Evolutionary conservation across 1,140 invertebrate species (phyloP), one percentile per base, ranked within the genome.

Genomic region (Condylostylus longicornis): DNA sequence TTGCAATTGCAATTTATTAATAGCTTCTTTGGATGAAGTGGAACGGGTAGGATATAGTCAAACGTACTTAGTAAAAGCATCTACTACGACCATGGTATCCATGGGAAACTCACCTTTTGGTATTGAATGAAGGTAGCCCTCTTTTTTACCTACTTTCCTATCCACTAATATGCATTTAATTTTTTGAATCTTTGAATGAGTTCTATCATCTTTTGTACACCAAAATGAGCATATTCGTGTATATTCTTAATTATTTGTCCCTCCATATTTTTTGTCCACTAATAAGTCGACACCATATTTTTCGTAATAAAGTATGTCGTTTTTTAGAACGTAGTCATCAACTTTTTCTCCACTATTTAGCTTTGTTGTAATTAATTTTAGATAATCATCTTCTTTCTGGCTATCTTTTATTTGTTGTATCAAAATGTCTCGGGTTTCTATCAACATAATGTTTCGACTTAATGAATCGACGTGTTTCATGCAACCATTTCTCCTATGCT

Each of bases 11-110:
- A 59, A 18, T 35, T 48, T 48, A 12, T 42, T 22, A 13, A 58
- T 13, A 0, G 40, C 43, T 27, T 58, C 53, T 31, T 43, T 36
- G 10, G 43, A 36, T 2, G 40, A 39, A 7, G 48, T 43, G 9
- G 32, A 22, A 5, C 29, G 25, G 5, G 28, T 27, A 5, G 57
- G 46, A 40, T 55, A 62, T 18, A 65, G 15, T 48, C 53, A 60
- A 4, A 44, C 40, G 44, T 62, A 64, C 27, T 64, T 63, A 2
- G 53, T 53, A 45, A 63, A 65, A 2, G 40, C 53, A 41, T 64
- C 61, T 6, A 62, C 41, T 0, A 65, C 43, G 0, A 45, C 53
- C 0, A 66, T 49, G 5, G 51, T 54, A 12, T n/a, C 18, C 10
- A 58, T 37, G 5, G 57, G 50, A 2, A 35, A 20, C 17, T 49